These are phyloP conservation scores for Phalacrocorax brasilianus DNA, from an alignment of 2,113 vertebrate species.

Conservation along the genomic window DNA sequence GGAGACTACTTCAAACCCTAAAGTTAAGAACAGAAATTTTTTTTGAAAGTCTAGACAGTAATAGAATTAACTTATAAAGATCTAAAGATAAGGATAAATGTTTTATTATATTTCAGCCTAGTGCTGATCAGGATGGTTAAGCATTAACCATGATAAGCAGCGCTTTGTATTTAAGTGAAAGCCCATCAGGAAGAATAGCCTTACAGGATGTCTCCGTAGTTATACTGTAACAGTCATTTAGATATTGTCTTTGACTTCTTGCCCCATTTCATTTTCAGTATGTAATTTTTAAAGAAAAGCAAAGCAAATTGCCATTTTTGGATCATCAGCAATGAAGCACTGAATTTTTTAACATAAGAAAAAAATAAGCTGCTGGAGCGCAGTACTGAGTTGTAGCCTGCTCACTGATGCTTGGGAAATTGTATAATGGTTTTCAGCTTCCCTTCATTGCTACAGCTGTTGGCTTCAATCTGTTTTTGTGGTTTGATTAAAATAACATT, in stretches of 20 bases:
- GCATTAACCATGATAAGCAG: neutral
- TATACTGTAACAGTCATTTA: neutral
- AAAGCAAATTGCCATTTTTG: neutral
- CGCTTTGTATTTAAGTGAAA: neutral
- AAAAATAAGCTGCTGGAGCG: neutral
- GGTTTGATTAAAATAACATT: constrained; percentile 26
- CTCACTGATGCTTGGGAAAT: constrained; percentile 29
- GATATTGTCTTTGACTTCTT: neutral
- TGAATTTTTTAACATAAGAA: neutral
- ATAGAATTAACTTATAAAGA: neutral
- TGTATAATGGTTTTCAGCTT: constrained; percentile 4
- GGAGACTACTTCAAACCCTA: neutral
- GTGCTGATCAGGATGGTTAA: neutral
- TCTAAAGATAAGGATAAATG: neutral
- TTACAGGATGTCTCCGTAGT: neutral
- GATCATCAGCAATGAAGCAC: neutral
- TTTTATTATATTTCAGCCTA: neutral
- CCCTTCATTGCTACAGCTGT: neutral
- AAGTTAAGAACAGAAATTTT: neutral
- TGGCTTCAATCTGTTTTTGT: constrained; percentile 1
- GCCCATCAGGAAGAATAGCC: neutral
- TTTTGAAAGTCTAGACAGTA: neutral
- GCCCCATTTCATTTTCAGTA: neutral
- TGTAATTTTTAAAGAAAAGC: neutral
- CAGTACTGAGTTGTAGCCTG: neutral